Evolutionary conservation across 2,797 vertebrate species (phyloP), one percentile per base, ranked within the genome.

Genomic region (Aythya fuligula): DNA sequence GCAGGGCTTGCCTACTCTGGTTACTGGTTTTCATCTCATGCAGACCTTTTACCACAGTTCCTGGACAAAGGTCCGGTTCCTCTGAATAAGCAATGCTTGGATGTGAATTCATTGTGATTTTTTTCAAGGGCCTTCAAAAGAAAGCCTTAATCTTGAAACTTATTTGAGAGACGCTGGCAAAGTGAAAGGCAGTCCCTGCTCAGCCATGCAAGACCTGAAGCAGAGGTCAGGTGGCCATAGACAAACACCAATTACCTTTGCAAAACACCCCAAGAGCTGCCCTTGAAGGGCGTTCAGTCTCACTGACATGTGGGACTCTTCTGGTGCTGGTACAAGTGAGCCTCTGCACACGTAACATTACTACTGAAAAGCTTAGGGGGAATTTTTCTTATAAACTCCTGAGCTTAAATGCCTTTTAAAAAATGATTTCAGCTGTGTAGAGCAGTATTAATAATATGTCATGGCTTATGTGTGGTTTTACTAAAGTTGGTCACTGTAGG

Each of bases 191-290:
- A 3, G n/a, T 57, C 28, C 41, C 49, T 38, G 41, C 16, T 11
- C 1, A 0, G 21, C 38, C 21, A 11, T 11, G 22, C 10, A n/a
- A 61, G 69, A 6, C 45, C 1, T 32, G 11, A 45, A 64, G 38
- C 4, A 0, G 8, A 8, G 3, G 45, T 49, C 58, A 53, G 5
- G 2, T 5, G 22, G 8, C 30, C 2, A 2, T 10, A 22, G 36
- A 11, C n/a, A 65, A 36, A 21, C 39, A 69, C 11, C n/a, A 51
- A 20, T 47, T 11, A n/a, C 10, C 81, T 45, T 11, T 16, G 49
- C 25, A 45, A 49, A 71, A 61, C 8, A 58, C 13, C 64, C 56
- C 24, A 47, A 12, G 38, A 75, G 8, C 47, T 91, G 74, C n/a
- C 36, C 20, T 27, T 6, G 9, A 13, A 19, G 30, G 5, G 27